Evolutionary conservation across 2,797 vertebrate species (phyloP), one percentile per base, ranked within the genome.

Genomic region (Falco peregrinus): DNA sequence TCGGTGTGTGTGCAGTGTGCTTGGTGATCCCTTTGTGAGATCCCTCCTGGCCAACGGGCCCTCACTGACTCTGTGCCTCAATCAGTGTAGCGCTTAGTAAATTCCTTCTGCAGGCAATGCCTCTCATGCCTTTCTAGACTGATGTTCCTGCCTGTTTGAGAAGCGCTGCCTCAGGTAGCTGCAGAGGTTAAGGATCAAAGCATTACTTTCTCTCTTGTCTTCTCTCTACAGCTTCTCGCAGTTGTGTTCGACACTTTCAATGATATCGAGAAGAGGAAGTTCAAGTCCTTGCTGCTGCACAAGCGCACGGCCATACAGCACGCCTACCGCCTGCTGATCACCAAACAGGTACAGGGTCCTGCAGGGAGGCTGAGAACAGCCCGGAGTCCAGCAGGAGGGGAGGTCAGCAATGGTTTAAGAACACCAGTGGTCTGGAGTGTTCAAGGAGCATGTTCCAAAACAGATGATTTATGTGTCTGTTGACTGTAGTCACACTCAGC

Each of bases 171-270:
- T 35, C 35, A 35, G 35, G 37, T 26, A 35, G 48, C 57, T 13
- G 7, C 39, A n/a, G 31, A 63, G 10, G 6, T 1, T 25, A 13
- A 57, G 18, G n/a, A 16, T 67, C 8, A 16, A 54, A 82, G 12
- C 63, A 16, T 19, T 26, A 16, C 37, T n/a, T 54, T 45, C n/a
- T 68, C 9, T 13, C 20, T 53, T 28, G 20, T 82, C 33, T 82
- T 60, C 26, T 60, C 54, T 87, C 87, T 75, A 4, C 94, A 99
- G 99, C 99, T 99, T 70, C 98, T 99, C 60, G 99, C 99, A 0
- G 99, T 99, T 26, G 99, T 99, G 90, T 99, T 99, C 5, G 99
- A 99, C 96, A 99, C 99, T 4, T 99, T 99, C 96, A 99, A 99
- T 13, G 99, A 98, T 54, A 99, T 99, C 0, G 99, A 99, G 97